A percentile compares a stretch with the other conserved stretches of the same genome.
Conservation (phyloP, 1,140 invertebrate species). For the Lucilia cuprina region DNA sequence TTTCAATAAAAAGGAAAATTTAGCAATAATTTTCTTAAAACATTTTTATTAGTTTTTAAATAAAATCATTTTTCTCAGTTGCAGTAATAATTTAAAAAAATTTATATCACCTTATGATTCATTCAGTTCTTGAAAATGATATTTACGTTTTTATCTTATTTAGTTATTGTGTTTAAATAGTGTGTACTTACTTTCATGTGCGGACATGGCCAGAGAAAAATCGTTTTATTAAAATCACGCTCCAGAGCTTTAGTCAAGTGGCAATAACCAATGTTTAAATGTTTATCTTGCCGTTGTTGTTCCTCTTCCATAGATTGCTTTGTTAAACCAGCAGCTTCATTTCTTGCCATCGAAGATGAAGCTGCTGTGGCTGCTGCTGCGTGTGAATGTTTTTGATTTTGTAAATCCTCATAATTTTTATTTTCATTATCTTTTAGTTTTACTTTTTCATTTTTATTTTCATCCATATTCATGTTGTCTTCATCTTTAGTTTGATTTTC, state of each 20-base stretch:
- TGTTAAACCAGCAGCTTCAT: background rate
- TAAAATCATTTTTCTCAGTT: background rate
- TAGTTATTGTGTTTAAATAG: background rate
- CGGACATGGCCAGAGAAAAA: slow-evolving; percentile 60
- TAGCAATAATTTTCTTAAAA: too few species aligned
- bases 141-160: background rate
- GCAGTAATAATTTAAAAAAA: background rate
- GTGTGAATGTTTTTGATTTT: background rate
- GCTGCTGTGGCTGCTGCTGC: background rate
- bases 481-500: background rate
- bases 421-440: slow-evolving; percentile 21
- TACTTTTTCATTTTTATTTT: slow-evolving; percentile 29
- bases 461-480: background rate
- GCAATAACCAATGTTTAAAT: slow-evolving; percentile 47
- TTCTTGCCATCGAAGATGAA: background rate
- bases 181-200: slow-evolving; percentile 59
- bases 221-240: slow-evolving; percentile 57
- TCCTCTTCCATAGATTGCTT: background rate
- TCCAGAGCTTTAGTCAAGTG: slow-evolving; percentile 52
- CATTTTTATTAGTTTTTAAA: background rate
- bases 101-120: background rate
- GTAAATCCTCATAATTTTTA: slow-evolving; percentile 46
- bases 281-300: slow-evolving; percentile 37
- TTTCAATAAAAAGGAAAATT: too few species aligned
- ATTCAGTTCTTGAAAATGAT: background rate